A percentile compares a stretch with the other conserved stretches of the same genome.
phyloP scores from a whole-genome alignment of 2,113 vertebrate species.

The Rhinogobius similis region DNA sequence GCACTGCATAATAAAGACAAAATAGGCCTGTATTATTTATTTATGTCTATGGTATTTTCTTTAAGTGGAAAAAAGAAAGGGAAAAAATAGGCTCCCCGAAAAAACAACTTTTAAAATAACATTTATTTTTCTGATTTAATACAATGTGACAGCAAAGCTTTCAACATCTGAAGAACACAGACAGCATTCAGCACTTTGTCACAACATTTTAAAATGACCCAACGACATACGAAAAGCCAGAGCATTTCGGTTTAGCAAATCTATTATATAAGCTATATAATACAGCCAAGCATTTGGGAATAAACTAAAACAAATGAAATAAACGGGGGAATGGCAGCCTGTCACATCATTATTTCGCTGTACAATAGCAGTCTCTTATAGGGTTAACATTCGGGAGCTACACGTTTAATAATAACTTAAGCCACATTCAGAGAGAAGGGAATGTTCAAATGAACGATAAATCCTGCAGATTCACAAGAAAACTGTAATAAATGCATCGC shows the following conservation, averaged over 20 bases:
- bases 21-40: too few relatives aligned
- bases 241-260: constrained; percentile 77
- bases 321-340: constrained; percentile 29
- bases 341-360: constrained; percentile 77
- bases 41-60: too few relatives aligned
- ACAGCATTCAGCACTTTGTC: constrained; percentile 75
- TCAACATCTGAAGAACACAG: constrained; percentile 80
- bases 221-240: constrained; percentile 78
- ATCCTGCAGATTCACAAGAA: constrained; percentile 17
- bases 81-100: background rate
- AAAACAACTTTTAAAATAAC: constrained; percentile 89
- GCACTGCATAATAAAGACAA: too few relatives aligned
- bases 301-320: constrained; percentile 49
- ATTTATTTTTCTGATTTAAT: constrained; percentile 98
- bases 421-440: constrained; percentile 25
- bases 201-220: constrained; percentile 77
- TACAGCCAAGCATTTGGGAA: constrained; percentile 60
- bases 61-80: background rate
- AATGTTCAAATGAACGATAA: constrained; percentile 18
- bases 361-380: constrained; percentile 74
- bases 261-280: constrained; percentile 67
- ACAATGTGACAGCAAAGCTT: constrained; percentile 83
- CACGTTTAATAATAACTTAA: constrained; percentile 90
- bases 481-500: constrained; percentile 22
- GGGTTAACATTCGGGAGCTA: constrained; percentile 78